Conservation (phyloP, 2,113 vertebrate genomes). For the Leptobrachium ailaonicum region DNA sequence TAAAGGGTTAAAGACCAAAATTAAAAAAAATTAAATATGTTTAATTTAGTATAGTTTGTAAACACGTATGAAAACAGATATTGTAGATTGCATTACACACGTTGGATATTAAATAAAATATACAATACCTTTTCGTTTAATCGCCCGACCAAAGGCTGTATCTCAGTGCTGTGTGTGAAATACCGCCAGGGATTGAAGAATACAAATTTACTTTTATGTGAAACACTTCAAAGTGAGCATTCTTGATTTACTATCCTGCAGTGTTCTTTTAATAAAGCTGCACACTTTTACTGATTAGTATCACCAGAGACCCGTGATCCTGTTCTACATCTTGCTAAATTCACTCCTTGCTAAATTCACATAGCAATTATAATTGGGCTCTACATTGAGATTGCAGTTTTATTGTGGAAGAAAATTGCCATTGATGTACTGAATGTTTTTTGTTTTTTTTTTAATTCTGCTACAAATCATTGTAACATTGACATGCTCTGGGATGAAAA, state of each 20-base stretch:
- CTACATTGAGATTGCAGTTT: not conserved
- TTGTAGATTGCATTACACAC: too few relatives aligned
- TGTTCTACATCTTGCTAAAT: not conserved
- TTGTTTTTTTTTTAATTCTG: not conserved
- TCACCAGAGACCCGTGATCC: not conserved
- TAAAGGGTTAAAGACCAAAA: too few relatives aligned
- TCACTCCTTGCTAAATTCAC: not conserved
- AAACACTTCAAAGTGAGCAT: slow-evolving; percentile 1
- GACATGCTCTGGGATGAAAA: not conserved
- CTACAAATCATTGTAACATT: not conserved
- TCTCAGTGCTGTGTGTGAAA: not conserved
- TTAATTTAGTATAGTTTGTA: too few relatives aligned
- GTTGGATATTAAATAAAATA: too few relatives aligned
- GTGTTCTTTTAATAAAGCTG: not conserved
- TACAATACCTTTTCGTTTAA: not conserved
- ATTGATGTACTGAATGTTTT: not conserved
- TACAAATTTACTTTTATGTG: not conserved
- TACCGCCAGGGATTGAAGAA: not conserved
- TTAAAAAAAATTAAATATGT: too few relatives aligned
- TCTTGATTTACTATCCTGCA: not conserved
- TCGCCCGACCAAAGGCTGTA: not conserved
- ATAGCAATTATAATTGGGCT: not conserved
- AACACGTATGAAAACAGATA: too few relatives aligned
- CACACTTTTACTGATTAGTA: not conserved
- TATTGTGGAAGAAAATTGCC: not conserved